phyloP scores from a whole-genome alignment of 2,113 vertebrate genomes.

The Caranx melampygus region DNA sequence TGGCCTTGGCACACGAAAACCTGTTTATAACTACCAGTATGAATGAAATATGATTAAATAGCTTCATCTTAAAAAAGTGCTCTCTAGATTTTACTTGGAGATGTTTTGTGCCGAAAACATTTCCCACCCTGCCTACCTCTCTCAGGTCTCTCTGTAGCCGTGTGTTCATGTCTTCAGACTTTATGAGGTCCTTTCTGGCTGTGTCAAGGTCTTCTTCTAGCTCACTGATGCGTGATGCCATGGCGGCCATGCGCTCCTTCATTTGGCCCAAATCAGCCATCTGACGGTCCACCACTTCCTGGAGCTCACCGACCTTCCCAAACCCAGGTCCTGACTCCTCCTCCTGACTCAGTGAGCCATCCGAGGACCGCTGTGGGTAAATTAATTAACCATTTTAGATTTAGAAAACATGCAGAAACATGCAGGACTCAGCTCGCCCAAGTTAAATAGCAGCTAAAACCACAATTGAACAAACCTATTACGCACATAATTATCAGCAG shows the following conservation, averaged over 20 bases:
- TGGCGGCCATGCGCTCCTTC: slow-evolving; percentile 93
- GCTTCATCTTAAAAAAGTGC: not conserved
- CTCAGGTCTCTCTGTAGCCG: slow-evolving; percentile 94
- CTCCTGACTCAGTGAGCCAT: slow-evolving; percentile 89
- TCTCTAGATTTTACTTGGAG: not conserved
- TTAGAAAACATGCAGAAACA: too few species aligned
- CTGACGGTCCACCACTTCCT: slow-evolving; percentile 92
- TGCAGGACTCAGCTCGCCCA: too few species aligned
- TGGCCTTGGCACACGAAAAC: too few species aligned
- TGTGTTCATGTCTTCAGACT: slow-evolving; percentile 93
- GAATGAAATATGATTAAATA: too few species aligned
- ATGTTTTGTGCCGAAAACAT: rapidly evolving
- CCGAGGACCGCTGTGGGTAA: slow-evolving; percentile 87
- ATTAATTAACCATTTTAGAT: not conserved
- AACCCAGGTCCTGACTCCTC: slow-evolving; percentile 82
- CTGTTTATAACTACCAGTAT: too few species aligned
- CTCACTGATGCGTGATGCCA: slow-evolving; percentile 89
- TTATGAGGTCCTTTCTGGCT: slow-evolving; percentile 95
- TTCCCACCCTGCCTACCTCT: slow-evolving; percentile 82
- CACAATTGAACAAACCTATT: too few species aligned
- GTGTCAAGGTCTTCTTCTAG: slow-evolving; percentile 98
- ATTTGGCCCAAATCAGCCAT: slow-evolving; percentile 91
- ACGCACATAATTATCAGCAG: not conserved
- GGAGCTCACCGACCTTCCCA: slow-evolving; percentile 90
- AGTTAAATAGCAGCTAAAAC: too few species aligned